Evolutionary conservation across 2,888 invertebrate genomes (phyloP).

Genomic region (Heteropelma amictum): DNA sequence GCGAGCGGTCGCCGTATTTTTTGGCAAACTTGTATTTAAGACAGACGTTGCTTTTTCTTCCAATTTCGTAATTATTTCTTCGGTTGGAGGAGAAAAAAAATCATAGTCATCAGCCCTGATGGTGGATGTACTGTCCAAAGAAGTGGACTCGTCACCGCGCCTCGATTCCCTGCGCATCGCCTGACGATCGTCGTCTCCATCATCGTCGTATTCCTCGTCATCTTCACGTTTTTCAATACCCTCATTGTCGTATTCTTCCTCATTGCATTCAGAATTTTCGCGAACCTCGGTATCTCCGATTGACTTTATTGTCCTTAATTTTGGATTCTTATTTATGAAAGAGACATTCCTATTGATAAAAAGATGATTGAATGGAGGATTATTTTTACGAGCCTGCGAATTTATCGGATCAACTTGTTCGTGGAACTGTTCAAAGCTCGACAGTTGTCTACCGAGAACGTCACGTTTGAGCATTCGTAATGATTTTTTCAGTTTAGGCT

Average conservation of each 20-base stretch:
- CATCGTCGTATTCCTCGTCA: constrained; percentile 2
- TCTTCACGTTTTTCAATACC: constrained; percentile 28
- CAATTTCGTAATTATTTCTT: not conserved
- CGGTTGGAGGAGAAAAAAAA: constrained; percentile 30
- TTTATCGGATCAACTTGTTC: not conserved
- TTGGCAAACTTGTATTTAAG: not conserved
- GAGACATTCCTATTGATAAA: not conserved
- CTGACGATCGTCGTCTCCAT: constrained; percentile 11
- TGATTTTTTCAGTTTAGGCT: not conserved
- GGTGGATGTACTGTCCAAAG: not conserved
- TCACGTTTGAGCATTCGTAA: constrained; percentile 23
- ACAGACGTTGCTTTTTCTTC: not conserved
- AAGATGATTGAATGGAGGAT: not conserved
- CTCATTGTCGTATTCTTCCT: constrained; percentile 2
- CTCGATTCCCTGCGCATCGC: not conserved
- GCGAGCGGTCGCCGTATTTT: not conserved
- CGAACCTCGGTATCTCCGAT: constrained; percentile 4
- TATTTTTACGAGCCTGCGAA: not conserved
- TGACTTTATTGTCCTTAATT: constrained; percentile 47
- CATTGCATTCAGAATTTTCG: constrained; percentile 8
- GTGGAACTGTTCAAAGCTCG: not conserved
- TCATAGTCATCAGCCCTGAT: constrained; percentile 1
- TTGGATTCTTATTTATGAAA: constrained; percentile 28
- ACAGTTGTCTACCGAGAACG: constrained; percentile 42
- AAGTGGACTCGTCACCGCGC: not conserved